phyloP scores from a whole-genome alignment of 2,113 vertebrate species.

The Mohoua ochrocephala region DNA sequence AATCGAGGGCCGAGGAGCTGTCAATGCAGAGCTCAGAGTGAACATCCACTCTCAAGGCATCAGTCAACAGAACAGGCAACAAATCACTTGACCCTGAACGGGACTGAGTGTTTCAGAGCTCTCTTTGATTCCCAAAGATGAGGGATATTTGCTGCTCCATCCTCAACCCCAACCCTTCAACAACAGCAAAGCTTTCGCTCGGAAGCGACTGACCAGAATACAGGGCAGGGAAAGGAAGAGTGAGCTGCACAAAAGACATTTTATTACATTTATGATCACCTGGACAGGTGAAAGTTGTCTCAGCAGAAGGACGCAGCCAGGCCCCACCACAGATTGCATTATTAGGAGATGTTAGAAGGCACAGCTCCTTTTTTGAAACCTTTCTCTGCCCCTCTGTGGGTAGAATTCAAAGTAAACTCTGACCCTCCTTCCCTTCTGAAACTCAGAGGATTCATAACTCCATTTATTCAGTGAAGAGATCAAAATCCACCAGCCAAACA shows the following conservation, averaged over 20 bases:
- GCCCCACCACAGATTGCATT: not conserved
- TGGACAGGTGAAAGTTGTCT: not conserved
- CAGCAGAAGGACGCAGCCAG: not conserved
- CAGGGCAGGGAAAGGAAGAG: not conserved
- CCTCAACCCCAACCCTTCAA: not conserved
- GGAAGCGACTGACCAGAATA: not conserved
- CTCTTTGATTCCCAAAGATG: not conserved
- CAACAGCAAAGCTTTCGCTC: not conserved
- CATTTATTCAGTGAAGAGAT: not conserved
- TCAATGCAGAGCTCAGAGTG: not conserved
- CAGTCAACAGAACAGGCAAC: not conserved
- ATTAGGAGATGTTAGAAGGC: not conserved
- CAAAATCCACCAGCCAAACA: not conserved
- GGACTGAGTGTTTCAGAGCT: not conserved
- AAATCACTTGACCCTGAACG: not conserved
- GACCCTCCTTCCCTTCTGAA: not conserved
- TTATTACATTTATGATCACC: accelerated
- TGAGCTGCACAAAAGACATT: not conserved
- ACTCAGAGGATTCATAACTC: not conserved
- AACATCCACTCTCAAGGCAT: not conserved
- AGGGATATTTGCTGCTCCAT: not conserved
- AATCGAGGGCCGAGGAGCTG: not conserved
- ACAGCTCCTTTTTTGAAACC: not conserved
- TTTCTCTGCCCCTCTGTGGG: not conserved
- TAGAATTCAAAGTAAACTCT: not conserved